These are phyloP conservation scores for Tuberolachnus salignus DNA, from an alignment of 2,888 invertebrate genomes.

Conservation along the genomic window DNA sequence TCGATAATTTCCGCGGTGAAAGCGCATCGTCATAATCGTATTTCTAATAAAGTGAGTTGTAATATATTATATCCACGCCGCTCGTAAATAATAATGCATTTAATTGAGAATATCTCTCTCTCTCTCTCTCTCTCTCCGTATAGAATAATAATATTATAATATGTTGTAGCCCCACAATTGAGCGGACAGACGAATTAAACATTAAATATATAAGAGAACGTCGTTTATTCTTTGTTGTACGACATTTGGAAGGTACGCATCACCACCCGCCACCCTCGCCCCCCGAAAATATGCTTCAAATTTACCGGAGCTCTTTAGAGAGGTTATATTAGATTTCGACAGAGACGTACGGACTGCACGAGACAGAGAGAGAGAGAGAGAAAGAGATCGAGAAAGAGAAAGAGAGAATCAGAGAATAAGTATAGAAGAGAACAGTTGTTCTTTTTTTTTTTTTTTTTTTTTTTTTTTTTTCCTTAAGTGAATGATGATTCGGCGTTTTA, in stretches of 20 bases:
- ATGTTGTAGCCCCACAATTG: no score
- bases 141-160: no score
- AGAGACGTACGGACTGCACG: neutral
- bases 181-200: no score
- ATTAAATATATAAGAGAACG: slow-evolving; percentile 17
- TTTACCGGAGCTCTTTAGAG: neutral
- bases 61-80: slow-evolving; percentile 7
- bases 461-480: slow-evolving; percentile 37
- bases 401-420: neutral
- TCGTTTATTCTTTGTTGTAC: slow-evolving; percentile 24
- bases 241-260: no score
- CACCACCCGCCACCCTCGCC: neutral
- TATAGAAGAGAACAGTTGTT: slow-evolving; percentile 39
- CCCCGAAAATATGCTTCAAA: slow-evolving; percentile 9
- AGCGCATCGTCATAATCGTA: neutral
- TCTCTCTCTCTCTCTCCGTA: no score
- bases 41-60: neutral
- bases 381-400: neutral
- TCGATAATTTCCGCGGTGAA: slow-evolving; percentile 2
- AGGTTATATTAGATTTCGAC: neutral
- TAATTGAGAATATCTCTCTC: neutral
- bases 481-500: slow-evolving; percentile 53
- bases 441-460: slow-evolving; percentile 31
- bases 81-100: neutral
- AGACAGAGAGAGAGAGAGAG: neutral